These are phyloP conservation scores for Tolypeutes matacus DNA, from an alignment of 2,797 vertebrate genomes.

Conservation along the genomic window DNA sequence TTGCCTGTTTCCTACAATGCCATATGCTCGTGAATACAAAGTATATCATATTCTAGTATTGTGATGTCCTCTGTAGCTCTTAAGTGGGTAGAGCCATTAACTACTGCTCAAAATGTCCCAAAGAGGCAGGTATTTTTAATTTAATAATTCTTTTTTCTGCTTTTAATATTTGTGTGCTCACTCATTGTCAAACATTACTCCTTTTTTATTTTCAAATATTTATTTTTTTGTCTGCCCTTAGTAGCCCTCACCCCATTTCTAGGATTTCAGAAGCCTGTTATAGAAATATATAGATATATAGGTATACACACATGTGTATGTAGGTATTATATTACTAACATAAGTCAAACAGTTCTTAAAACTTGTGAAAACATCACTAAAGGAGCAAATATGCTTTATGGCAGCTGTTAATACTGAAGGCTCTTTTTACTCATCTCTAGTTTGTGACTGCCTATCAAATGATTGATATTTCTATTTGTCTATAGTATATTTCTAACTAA, in stretches of 20 bases:
- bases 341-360: constrained; percentile 45
- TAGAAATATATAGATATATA: not conserved
- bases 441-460: constrained; percentile 15
- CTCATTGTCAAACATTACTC: not conserved
- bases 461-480: not conserved
- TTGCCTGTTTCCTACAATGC: not conserved
- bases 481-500: constrained; percentile 35
- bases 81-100: not conserved
- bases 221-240: not conserved
- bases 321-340: constrained; percentile 8
- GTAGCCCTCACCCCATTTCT: not conserved
- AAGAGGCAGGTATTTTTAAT: not conserved
- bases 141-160: not conserved
- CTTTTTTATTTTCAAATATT: not conserved
- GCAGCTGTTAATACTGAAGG: not conserved
- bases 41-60: not conserved
- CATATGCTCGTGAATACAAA: not conserved
- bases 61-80: not conserved
- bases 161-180: not conserved
- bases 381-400: not conserved
- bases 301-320: not conserved
- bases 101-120: not conserved
- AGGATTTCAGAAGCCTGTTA: not conserved
- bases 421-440: not conserved
- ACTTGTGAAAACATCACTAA: constrained; percentile 10